Base-by-base conservation (phyloP, 1,140 invertebrate species). In the Zeugodacus cucurbitae region DNA sequence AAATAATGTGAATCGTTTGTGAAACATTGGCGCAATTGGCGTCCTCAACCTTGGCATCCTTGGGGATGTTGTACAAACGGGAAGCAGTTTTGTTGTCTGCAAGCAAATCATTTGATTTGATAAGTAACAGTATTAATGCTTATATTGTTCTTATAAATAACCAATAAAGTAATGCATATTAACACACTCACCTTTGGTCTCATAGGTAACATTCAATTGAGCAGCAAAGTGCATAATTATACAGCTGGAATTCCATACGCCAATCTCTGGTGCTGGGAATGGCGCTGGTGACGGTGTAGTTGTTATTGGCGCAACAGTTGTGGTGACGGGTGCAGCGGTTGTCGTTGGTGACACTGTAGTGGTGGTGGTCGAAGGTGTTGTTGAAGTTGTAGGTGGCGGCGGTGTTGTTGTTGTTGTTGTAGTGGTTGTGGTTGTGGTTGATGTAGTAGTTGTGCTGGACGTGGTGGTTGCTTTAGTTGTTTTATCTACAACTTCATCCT, bases 201-300 rank as follows among this genome's bases (percentile, higher is more conserved):
- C 89, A 89, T 96, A 96, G 8, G 94, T 95, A 57, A 96, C 92
- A 90, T 95, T 95, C 20, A 96, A 91, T 87, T 95, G 94, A 17
- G 94, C 94, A 6, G 95, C 95, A 95, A 96, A 95, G 91, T 95
- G 93, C 2, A 95, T 90, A 22, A 96, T 90, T 62, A 96, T 94
- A 90, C 96, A 96, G 8, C 94, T 94, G 4, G 93, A 91, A 64
- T 91, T 93, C 96, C 96, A 96, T 88, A 91, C 94, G 37, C 94
- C 95, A 54, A 93, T 92, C 10, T 92, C 90, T n/a, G 95, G 94
- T 20, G 91, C 89, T 32, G 94, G 94, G 48, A 93, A 90, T 0
- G 94, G 93, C 11, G 93, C 90, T 41, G 89, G 89, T 29, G 89
- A 89, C 17, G 92, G 89, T 85, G 91, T 64, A 4, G 94, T 90